Percentiles rank a stretch among this genome's conserved stretches.
Conservation (phyloP, 2,797 vertebrate species). For the Allobates femoralis region DNA sequence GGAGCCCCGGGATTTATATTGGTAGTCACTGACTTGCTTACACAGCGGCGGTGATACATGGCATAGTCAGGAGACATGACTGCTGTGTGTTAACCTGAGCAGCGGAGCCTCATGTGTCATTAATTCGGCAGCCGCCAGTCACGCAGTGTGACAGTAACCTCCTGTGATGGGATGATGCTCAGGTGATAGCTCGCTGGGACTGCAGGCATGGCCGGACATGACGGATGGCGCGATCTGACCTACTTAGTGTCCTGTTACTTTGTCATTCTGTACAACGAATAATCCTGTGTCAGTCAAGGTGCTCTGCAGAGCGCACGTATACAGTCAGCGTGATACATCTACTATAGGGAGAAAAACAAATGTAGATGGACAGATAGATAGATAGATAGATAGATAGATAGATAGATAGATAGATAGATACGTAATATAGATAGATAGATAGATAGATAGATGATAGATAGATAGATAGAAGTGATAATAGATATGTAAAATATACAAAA, state of each 20-base stretch:
- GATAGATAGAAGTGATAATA: neutral
- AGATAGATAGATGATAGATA: neutral
- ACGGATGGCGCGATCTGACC: slow-evolving; percentile 34
- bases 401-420: neutral
- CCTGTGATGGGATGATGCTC: slow-evolving; percentile 36
- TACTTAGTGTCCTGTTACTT: slow-evolving; percentile 46
- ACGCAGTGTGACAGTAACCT: slow-evolving; percentile 46
- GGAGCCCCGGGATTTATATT: neutral
- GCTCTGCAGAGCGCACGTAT: neutral
- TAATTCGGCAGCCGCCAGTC: slow-evolving; percentile 36
- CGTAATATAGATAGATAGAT: neutral
- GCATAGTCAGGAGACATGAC: neutral
- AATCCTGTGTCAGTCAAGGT: slow-evolving; percentile 23
- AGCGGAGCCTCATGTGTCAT: slow-evolving; percentile 17
- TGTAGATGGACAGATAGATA: neutral
- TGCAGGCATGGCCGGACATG: slow-evolving; percentile 38
- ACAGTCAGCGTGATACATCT: neutral
- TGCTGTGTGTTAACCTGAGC: slow-evolving; percentile 20
- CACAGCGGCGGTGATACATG: neutral
- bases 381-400: slow-evolving; percentile 21
- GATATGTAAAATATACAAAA: too few relatives aligned
- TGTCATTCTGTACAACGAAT: slow-evolving; percentile 28
- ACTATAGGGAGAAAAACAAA: neutral
- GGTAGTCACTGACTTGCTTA: neutral
- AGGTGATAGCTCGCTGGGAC: slow-evolving; percentile 55